Conservation (phyloP, 2,797 vertebrate species). For the Bucorvus abyssinicus region DNA sequence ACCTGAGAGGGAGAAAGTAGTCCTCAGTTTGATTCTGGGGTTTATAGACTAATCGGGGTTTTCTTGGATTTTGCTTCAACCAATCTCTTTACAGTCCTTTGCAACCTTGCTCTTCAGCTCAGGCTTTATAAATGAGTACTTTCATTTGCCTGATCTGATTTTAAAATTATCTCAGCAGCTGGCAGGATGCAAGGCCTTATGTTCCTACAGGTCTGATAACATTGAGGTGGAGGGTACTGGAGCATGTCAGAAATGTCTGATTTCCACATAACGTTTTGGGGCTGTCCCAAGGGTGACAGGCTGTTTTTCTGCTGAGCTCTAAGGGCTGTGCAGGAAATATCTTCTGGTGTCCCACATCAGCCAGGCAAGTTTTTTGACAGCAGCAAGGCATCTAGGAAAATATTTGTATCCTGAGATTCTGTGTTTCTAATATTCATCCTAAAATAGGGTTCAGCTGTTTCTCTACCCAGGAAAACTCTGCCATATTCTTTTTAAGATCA, state of each 20-base stretch:
- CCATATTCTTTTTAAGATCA: not conserved
- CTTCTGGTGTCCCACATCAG: not conserved
- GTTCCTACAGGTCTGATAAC: not conserved
- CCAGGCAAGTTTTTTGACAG: not conserved
- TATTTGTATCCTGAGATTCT: not conserved
- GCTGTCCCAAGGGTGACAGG: not conserved
- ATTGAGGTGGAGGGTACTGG: not conserved
- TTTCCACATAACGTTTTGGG: not conserved
- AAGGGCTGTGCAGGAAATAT: not conserved
- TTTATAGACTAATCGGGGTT: not conserved
- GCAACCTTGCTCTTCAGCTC: not conserved
- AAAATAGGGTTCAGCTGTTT: not conserved
- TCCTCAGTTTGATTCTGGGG: not conserved
- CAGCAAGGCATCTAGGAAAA: not conserved
- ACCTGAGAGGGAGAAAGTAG: not conserved
- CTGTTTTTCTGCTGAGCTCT: not conserved
- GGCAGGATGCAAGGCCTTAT: not conserved
- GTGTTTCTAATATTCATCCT: not conserved
- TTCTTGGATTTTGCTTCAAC: not conserved
- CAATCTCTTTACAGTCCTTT: not conserved
- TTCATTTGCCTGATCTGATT: not conserved
- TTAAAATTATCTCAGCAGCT: not conserved
- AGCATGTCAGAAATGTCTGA: fast-evolving
- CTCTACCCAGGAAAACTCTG: not conserved
- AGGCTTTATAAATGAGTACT: not conserved